Conservation (phyloP, 1,140 invertebrate species). For the Aporrectodea caliginosa region DNA sequence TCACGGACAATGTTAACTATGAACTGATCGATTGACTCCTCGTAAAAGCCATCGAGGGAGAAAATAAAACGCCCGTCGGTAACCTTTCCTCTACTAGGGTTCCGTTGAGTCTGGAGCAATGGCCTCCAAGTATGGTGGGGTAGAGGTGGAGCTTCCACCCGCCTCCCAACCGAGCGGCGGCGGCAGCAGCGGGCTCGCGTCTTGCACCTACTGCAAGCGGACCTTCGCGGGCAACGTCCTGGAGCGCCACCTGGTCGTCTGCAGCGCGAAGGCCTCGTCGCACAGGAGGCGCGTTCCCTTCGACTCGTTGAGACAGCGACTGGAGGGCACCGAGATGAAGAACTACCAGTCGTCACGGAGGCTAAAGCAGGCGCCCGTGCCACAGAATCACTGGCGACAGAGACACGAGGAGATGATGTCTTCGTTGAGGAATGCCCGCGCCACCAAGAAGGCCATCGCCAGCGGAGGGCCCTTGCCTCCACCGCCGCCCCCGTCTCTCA, state of each 20-base stretch:
- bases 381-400: neutral
- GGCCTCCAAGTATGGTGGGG: too few species aligned
- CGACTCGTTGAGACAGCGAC: slow-evolving; percentile 73
- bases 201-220: neutral
- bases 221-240: neutral
- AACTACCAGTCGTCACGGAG: slow-evolving; percentile 33
- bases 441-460: slow-evolving; percentile 66
- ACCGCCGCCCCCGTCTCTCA: slow-evolving; percentile 71
- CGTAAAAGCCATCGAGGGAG: too few species aligned
- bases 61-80: too few species aligned
- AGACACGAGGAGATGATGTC: neutral
- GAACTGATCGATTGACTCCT: too few species aligned
- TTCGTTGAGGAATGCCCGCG: neutral
- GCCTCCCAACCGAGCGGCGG: neutral
- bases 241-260: neutral
- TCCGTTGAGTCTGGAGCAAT: too few species aligned
- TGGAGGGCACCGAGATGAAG: slow-evolving; percentile 67
- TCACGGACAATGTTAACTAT: too few species aligned
- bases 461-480: slow-evolving; percentile 81
- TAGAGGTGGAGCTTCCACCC: too few species aligned
- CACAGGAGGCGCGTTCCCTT: slow-evolving; percentile 64
- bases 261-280: neutral
- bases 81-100: too few species aligned
- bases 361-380: neutral
- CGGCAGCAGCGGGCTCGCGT: neutral